Conservation (phyloP, 2,113 vertebrate species). For the Gobio gobio region DNA sequence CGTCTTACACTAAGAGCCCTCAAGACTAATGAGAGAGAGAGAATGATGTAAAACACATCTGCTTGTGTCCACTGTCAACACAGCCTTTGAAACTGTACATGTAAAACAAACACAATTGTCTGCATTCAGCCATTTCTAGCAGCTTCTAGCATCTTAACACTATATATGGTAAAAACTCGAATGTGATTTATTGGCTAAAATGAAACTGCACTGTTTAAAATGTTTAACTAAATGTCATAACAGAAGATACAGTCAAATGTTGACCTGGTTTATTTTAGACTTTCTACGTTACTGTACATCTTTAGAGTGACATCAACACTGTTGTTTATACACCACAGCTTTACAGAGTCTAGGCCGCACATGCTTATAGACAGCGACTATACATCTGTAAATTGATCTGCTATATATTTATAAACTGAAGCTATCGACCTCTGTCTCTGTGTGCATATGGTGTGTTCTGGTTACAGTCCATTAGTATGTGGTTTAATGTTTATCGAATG, state of each 20-base stretch:
- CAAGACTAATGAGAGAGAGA: conserved; percentile 39
- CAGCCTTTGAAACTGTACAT: background rate
- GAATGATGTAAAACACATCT: conserved; percentile 5
- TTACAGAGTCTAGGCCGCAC: background rate
- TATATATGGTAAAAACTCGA: conserved; percentile 11
- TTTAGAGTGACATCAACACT: background rate
- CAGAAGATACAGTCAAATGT: background rate
- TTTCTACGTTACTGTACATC: background rate
- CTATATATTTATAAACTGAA: conserved; percentile 20
- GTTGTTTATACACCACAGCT: background rate
- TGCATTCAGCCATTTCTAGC: background rate
- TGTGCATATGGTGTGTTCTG: background rate
- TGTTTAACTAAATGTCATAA: conserved; percentile 1
- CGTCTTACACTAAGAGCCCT: conserved; percentile 47
- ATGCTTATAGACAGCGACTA: background rate
- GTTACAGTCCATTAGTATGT: conserved; percentile 14
- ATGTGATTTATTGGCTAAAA: background rate
- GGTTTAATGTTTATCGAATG: conserved; percentile 20
- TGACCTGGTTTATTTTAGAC: background rate
- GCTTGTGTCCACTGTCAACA: conserved; percentile 21
- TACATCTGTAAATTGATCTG: background rate
- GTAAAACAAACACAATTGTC: conserved; percentile 23
- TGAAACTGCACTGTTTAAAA: background rate
- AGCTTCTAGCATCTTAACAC: background rate
- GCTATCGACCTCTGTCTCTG: conserved; percentile 24